Conservation (phyloP, 2,888 invertebrate genomes). For the Drosophila vallismaia region DNA sequence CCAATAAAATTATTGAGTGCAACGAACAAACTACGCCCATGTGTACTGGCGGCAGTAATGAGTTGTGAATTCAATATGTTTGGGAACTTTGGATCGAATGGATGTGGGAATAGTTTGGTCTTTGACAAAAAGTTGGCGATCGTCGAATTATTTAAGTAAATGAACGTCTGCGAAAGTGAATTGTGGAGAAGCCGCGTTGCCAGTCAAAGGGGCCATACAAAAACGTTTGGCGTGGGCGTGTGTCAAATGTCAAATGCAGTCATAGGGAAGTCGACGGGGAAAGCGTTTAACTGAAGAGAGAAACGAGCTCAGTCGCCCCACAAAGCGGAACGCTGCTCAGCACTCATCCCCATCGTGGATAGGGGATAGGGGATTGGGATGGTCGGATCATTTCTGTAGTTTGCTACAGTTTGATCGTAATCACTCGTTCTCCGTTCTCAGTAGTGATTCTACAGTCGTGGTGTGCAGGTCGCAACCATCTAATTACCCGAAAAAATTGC, state of each 20-base stretch:
- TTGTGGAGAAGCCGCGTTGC: constrained; percentile 41
- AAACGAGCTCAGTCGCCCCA: constrained; percentile 2
- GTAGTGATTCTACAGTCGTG: constrained; percentile 76
- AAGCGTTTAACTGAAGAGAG: constrained; percentile 27
- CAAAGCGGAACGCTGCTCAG: constrained; percentile 7
- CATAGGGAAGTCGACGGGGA: background rate
- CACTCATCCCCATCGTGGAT: background rate
- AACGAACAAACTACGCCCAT: too few species aligned
- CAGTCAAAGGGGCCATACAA: constrained; percentile 25
- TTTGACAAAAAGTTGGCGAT: constrained; percentile 30
- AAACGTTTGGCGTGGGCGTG: constrained; percentile 54
- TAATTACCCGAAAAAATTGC: constrained; percentile 13
- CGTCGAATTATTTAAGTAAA: constrained; percentile 67
- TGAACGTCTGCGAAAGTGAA: constrained; percentile 70
- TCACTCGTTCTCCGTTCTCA: constrained; percentile 41
- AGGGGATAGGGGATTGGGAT: too few species aligned
- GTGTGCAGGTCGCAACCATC: constrained; percentile 61
- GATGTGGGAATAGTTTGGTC: background rate
- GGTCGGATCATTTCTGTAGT: background rate
- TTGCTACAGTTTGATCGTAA: constrained; percentile 57
- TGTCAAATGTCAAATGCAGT: constrained; percentile 71
- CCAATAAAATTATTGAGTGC: too few species aligned
- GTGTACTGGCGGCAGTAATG: background rate
- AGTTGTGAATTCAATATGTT: background rate
- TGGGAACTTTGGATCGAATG: background rate